A percentile compares a stretch with the other conserved stretches of the same genome.
phyloP scores from a whole-genome alignment of 2,113 vertebrate species.

The Coturnix japonica region DNA sequence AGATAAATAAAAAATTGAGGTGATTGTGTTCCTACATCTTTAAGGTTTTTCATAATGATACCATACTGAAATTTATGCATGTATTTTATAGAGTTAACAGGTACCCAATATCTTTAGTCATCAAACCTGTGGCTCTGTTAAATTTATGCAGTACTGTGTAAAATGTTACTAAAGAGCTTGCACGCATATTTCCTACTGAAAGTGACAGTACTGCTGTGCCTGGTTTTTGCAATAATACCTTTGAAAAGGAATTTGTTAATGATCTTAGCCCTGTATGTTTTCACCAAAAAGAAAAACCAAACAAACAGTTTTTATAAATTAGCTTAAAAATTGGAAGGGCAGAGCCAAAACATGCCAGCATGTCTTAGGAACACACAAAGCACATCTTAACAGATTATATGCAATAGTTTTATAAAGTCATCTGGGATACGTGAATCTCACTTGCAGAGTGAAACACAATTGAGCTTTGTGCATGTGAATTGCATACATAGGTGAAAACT shows the following conservation, averaged over 20 bases:
- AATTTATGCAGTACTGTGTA: not conserved
- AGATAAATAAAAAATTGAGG: not conserved
- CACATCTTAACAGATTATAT: not conserved
- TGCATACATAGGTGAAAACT: not conserved
- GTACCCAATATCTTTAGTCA: not conserved
- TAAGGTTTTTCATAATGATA: not conserved
- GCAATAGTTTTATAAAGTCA: not conserved
- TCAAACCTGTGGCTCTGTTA: not conserved
- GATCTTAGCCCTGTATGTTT: no score
- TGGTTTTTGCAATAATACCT: rapidly evolving
- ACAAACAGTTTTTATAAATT: not conserved
- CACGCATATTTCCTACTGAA: not conserved
- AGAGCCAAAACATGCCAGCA: not conserved
- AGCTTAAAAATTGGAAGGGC: not conserved
- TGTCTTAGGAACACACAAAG: not conserved
- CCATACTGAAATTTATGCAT: not conserved
- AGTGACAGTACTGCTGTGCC: not conserved
- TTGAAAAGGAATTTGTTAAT: not conserved
- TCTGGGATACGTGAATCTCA: rapidly evolving
- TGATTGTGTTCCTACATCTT: not conserved
- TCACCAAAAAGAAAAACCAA: no score
- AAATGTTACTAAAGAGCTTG: not conserved
- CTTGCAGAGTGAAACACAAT: rapidly evolving
- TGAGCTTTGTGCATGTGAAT: not conserved
- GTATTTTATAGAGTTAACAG: not conserved